A percentile compares a stretch with the other conserved stretches of the same genome.
phyloP scores from a whole-genome alignment of 2,888 invertebrate genomes.

The Thecophora atra region DNA sequence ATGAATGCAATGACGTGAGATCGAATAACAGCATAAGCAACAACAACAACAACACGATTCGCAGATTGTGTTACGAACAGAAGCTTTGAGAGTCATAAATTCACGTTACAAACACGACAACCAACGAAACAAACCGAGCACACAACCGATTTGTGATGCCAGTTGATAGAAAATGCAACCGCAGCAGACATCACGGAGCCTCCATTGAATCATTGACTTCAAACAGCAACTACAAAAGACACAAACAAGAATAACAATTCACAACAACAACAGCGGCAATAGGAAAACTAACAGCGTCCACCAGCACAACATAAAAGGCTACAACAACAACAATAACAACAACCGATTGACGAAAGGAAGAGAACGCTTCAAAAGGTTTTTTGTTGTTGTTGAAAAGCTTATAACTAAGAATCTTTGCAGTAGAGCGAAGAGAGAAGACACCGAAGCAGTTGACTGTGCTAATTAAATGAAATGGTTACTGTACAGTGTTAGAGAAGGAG shows the following conservation, averaged over 20 bases:
- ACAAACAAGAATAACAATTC: conserved; percentile 6
- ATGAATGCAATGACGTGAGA: conserved; percentile 3
- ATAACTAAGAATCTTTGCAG: neutral
- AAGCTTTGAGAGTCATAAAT: neutral
- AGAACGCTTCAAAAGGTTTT: neutral
- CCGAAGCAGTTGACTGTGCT: too few species aligned
- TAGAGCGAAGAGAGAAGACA: too few species aligned
- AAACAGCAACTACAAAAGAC: conserved; percentile 3
- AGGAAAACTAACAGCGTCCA: too few species aligned
- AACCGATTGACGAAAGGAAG: neutral
- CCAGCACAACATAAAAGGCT: too few species aligned
- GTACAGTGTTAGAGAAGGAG: too few species aligned
- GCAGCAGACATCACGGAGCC: conserved; percentile 45
- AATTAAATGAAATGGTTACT: too few species aligned
- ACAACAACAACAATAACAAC: conserved; percentile 19
- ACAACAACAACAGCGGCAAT: conserved; percentile 15
- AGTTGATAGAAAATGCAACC: conserved; percentile 38
- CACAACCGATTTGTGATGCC: conserved; percentile 12
- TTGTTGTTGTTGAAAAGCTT: neutral
- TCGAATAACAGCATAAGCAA: neutral
- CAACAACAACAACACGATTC: neutral
- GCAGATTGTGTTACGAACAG: neutral
- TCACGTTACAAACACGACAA: neutral
- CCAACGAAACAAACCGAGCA: neutral
- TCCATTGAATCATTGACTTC: conserved; percentile 12